Conservation (phyloP, 2,888 invertebrate species). For the Leptopilina drosophilae region DNA sequence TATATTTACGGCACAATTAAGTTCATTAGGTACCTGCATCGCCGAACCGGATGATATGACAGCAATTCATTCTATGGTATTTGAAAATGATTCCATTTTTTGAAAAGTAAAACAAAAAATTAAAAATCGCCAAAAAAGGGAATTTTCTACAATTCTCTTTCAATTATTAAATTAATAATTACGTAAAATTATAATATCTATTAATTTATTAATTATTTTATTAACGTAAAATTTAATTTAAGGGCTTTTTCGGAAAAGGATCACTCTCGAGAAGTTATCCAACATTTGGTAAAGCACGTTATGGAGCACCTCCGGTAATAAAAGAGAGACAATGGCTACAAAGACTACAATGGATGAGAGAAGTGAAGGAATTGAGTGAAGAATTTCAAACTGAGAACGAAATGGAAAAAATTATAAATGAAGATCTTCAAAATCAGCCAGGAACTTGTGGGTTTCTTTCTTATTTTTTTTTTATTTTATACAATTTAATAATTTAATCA, state of each 20-base stretch:
- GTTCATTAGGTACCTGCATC: slow-evolving; percentile 84
- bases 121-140: too few relatives aligned
- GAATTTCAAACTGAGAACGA: slow-evolving; percentile 56
- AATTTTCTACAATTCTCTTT: too few relatives aligned
- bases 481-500: slow-evolving; percentile 19
- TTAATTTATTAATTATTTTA: background rate
- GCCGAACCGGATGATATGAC: slow-evolving; percentile 80
- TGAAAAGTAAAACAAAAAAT: too few relatives aligned
- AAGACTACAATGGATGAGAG: slow-evolving; percentile 80
- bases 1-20: slow-evolving; percentile 82
- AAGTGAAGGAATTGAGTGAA: slow-evolving; percentile 65
- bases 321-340: slow-evolving; percentile 81
- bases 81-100: slow-evolving; percentile 2
- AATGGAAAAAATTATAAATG: slow-evolving; percentile 40
- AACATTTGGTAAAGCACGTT: slow-evolving; percentile 74
- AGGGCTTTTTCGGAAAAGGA: slow-evolving; percentile 88
- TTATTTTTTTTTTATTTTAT: background rate
- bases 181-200: background rate
- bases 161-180: too few relatives aligned
- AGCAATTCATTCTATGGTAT: slow-evolving; percentile 81
- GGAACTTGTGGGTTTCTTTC: slow-evolving; percentile 10
- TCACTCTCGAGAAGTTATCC: slow-evolving; percentile 81
- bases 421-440: slow-evolving; percentile 39
- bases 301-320: slow-evolving; percentile 78
- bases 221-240: background rate